Evolutionary conservation across 2,113 vertebrate genomes (phyloP), one percentile per base, ranked within the genome.

Genomic region (Pangasianodon gigas): DNA sequence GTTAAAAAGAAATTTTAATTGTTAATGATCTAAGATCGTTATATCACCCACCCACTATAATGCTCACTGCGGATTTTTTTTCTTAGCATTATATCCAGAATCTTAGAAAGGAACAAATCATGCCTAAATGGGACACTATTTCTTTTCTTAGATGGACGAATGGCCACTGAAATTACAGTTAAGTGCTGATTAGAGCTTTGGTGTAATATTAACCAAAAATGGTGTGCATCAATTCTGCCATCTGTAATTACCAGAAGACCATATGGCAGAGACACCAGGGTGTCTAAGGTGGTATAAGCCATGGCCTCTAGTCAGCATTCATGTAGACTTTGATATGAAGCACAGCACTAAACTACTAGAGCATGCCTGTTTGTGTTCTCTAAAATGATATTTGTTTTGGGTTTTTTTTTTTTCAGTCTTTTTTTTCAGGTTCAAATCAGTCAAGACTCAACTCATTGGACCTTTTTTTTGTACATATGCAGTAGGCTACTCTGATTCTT

Each of bases 241-340:
- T 84, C 87, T 86, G 44, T 90, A 90, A 92, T 92, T 94, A 92
- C 48, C 89, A 88, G 75, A 81, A 29, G 51, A 41, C 77, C 93
- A 94, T 91, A 93, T 95, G 94, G 92, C 85, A 29, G 89, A 80
- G 80, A 79, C 92, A 87, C 62, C 80, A 84, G 52, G 87, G 80
- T 77, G 91, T 75, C 88, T 83, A 56, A 74, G 85, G 86, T 86
- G 75, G 88, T 85, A 51, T 79, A 54, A 88, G 89, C 75, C 75
- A 81, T 87, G 82, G 65, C 90, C 48, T 90, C 56, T 60, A 62
- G 29, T 86, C 58, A 32, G 65, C 26, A 37, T 32, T 60, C 24
- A 48, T 24, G 24, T 29, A 69, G 77, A 82, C n/a, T 10, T 7
- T 26, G 44, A 60, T 52, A 4, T 29, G 19, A 41, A 65, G 24